Percentiles rank a stretch among this genome's conserved stretches.
phyloP scores from a whole-genome alignment of 2,113 vertebrate species.

The Sardina pilchardus region DNA sequence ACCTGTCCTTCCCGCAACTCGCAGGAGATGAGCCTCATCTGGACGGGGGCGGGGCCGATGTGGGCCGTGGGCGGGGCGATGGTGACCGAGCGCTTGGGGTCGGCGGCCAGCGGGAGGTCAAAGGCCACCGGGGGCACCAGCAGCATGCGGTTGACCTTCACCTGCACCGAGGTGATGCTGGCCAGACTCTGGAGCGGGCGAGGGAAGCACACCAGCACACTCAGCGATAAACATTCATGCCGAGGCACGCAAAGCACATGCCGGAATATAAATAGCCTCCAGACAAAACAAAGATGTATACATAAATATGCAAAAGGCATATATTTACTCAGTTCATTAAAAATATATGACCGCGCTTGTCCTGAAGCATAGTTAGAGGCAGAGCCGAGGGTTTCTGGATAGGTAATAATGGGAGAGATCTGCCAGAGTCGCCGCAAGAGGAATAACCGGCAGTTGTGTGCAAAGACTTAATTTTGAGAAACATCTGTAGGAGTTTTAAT shows the following conservation, averaged over 20 bases:
- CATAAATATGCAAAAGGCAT: too few species aligned
- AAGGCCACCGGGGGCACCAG: slow-evolving; percentile 78
- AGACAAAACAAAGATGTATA: neutral
- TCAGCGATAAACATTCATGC: neutral
- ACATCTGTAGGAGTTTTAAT: too few species aligned
- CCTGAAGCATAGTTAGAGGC: too few species aligned
- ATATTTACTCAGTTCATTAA: neutral
- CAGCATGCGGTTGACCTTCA: slow-evolving; percentile 82
- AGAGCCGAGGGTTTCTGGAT: neutral
- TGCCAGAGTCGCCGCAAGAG: neutral
- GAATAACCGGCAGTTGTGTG: neutral
- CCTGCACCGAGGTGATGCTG: slow-evolving; percentile 81
- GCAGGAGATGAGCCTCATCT: slow-evolving; percentile 86
- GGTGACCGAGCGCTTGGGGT: slow-evolving; percentile 73
- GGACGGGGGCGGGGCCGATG: slow-evolving; percentile 74
- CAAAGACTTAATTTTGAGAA: too few species aligned
- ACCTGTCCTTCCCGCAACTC: slow-evolving; percentile 90
- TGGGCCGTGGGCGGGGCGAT: slow-evolving; percentile 82
- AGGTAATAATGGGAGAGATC: neutral
- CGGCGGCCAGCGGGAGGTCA: slow-evolving; percentile 77
- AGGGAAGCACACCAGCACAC: neutral
- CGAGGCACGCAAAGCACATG: neutral
- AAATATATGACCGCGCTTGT: neutral
- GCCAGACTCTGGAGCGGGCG: slow-evolving; percentile 75
- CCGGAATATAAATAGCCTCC: neutral